These are phyloP conservation scores for Ichneumon xanthorius DNA, from an alignment of 2,888 invertebrate species.

Conservation along the genomic window DNA sequence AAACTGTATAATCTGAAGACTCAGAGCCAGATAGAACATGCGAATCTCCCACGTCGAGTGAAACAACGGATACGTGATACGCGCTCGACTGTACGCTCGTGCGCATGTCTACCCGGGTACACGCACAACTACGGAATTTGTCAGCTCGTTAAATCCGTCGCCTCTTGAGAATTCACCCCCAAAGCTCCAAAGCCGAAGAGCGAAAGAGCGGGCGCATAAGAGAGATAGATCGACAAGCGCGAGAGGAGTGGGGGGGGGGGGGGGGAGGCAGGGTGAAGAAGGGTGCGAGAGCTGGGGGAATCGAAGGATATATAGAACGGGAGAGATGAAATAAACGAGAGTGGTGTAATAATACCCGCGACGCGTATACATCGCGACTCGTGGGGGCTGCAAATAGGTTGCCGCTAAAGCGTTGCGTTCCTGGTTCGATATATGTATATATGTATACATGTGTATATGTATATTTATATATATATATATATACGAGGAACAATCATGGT, in stretches of 20 bases:
- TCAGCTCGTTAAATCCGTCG: constrained; percentile 31
- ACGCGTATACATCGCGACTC: constrained; percentile 28
- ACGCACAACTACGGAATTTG: constrained; percentile 31
- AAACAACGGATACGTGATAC: not conserved
- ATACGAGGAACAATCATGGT: constrained; percentile 6
- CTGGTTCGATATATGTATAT: not conserved
- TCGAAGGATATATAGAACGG: constrained; percentile 8
- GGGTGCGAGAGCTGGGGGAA: constrained; percentile 4
- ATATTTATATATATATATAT: constrained; percentile 2
- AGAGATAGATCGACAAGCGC: not conserved
- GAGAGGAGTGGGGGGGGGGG: no score
- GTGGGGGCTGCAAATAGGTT: constrained; percentile 45
- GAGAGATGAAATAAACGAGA: constrained; percentile 44
- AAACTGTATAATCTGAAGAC: not conserved
- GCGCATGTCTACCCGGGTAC: not conserved
- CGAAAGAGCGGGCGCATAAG: constrained; percentile 2
- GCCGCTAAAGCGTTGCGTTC: constrained; percentile 19
- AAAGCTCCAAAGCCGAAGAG: constrained; percentile 29
- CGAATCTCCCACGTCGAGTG: not conserved
- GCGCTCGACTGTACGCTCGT: constrained; percentile 1
- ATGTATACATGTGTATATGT: not conserved
- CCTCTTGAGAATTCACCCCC: constrained; percentile 40
- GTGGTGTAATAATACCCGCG: constrained; percentile 38
- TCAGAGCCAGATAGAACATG: not conserved
- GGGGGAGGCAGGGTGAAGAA: not conserved